These are phyloP conservation scores for Drosophila teissieri DNA, from an alignment of 1,140 invertebrate species.

Conservation along the genomic window DNA sequence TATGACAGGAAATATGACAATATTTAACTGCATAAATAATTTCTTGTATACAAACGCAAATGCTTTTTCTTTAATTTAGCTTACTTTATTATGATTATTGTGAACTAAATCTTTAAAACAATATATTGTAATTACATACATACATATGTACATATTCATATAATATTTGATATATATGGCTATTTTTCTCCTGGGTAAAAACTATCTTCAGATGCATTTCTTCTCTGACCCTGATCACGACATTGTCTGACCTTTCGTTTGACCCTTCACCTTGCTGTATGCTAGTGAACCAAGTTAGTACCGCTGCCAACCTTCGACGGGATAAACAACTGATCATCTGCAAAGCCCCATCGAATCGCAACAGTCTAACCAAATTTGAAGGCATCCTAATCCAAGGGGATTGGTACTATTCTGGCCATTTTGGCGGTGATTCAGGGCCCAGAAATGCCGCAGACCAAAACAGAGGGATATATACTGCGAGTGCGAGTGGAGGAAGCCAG, in stretches of 20 bases:
- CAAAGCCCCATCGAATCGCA: slow-evolving; percentile 50
- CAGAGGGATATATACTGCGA: slow-evolving; percentile 12
- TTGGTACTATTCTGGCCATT: slow-evolving; percentile 58
- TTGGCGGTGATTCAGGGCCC: slow-evolving; percentile 44
- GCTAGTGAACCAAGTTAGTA: slow-evolving; percentile 16
- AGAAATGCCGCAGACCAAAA: slow-evolving; percentile 48
- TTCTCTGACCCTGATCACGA: slow-evolving; percentile 1
- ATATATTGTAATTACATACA: too few relatives aligned
- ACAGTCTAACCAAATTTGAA: slow-evolving; percentile 42
- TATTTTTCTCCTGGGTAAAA: too few relatives aligned
- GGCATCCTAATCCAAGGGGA: slow-evolving; percentile 31
- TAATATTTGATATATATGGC: too few relatives aligned
- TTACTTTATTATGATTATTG: too few relatives aligned
- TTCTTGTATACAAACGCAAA: neutral
- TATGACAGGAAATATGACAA: neutral
- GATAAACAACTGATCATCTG: slow-evolving; percentile 40
- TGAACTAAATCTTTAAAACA: too few relatives aligned
- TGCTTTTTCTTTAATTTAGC: too few relatives aligned
- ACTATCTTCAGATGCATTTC: neutral
- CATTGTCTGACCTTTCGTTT: slow-evolving; percentile 16
- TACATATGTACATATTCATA: too few relatives aligned
- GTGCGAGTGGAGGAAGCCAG: slow-evolving; percentile 24
- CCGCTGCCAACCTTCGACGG: slow-evolving; percentile 43
- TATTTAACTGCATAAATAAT: neutral
- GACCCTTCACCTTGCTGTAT: slow-evolving; percentile 13